Base-by-base conservation (phyloP, 2,888 invertebrate genomes). In the Sminthurides aquaticus region DNA sequence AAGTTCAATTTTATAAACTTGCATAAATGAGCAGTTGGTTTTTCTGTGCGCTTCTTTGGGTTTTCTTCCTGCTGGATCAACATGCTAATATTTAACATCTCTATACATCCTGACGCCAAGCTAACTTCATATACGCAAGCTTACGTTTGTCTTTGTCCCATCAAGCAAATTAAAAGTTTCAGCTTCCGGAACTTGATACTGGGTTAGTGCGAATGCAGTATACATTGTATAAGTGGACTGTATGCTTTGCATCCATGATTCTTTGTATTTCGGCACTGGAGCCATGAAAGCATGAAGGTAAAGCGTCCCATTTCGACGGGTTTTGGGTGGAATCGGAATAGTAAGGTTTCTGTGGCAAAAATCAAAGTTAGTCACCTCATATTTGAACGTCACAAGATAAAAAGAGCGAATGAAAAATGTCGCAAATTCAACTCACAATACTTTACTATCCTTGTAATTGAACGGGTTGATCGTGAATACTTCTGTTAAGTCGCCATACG, bases 271-370 rank as follows among this genome's bases (percentile, higher is more conserved):
- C 11, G 68, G 69, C 56, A 63, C 61, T 2, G 80, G 84, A 22
- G 86, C 83, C 43, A 90, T 76, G 57, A 87, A 82, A 1, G 88
- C 84, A 78, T 92, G 90, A 76, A 93, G 83, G 76, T 82, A 88
- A 56, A 96, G 77, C 3, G 89, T 88, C 0, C 95, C 96, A 82
- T 96, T 96, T 65, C 86, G 84, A 18, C 89, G 82, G 0, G 89
- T 90, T 77, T 84, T 85, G 25, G 80, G 79, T 2, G 93, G 90
- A 70, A 95, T 80, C 69, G 85, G 82, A 61, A 95, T 78, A 61
- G 80, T 81, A 27, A 91, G 76, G 58, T 84, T 82, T 75, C 91
- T 91, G 77, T n/a, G n/a, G n/a, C 54, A 79, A 79, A 60, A 52
- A 20, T 8, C 22, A 15, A 43, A 43, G 8, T 18, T 11, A 43